Percentiles rank a stretch among this genome's conserved stretches.
These are phyloP conservation scores for Apolygus lucorum DNA, from an alignment of 1,140 invertebrate genomes.

Conservation along the genomic window DNA sequence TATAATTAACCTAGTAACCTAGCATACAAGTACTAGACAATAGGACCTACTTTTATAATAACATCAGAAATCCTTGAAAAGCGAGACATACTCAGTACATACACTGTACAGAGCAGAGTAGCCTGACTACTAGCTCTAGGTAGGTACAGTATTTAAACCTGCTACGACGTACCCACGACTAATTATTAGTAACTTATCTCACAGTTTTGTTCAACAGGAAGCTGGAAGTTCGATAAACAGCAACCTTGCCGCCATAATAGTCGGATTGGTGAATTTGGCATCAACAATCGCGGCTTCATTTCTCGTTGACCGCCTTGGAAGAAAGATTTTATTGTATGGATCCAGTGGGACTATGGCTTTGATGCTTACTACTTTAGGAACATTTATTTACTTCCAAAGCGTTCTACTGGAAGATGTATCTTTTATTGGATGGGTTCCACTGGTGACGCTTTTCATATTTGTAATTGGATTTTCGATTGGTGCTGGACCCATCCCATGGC, in stretches of 20 bases:
- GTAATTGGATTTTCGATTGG: slow-evolving; percentile 84
- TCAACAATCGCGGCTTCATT: slow-evolving; percentile 76
- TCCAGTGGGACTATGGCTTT: slow-evolving; percentile 66
- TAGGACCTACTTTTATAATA: too few species aligned
- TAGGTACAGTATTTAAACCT: too few species aligned
- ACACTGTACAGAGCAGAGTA: too few species aligned
- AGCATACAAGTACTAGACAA: too few species aligned
- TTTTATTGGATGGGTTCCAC: slow-evolving; percentile 65
- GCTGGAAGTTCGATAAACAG: slow-evolving; percentile 64
- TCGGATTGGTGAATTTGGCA: slow-evolving; percentile 79
- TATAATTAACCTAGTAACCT: too few species aligned
- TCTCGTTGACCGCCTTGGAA: slow-evolving; percentile 72
- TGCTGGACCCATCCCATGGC: slow-evolving; percentile 86
- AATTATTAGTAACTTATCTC: too few species aligned
- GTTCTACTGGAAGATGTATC: slow-evolving; percentile 44
- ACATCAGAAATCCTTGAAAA: too few species aligned
- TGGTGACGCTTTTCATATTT: slow-evolving; percentile 73
- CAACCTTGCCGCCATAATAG: slow-evolving; percentile 66
- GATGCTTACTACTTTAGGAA: slow-evolving; percentile 58
- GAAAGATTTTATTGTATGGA: slow-evolving; percentile 75
- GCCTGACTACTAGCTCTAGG: too few species aligned
- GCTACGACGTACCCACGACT: too few species aligned
- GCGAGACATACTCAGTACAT: too few species aligned
- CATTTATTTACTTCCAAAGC: slow-evolving; percentile 68
- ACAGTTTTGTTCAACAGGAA: slow-evolving; percentile 40